Conservation (phyloP, 2,797 vertebrate species). For the Ctenochaetus hawaiiensis region DNA sequence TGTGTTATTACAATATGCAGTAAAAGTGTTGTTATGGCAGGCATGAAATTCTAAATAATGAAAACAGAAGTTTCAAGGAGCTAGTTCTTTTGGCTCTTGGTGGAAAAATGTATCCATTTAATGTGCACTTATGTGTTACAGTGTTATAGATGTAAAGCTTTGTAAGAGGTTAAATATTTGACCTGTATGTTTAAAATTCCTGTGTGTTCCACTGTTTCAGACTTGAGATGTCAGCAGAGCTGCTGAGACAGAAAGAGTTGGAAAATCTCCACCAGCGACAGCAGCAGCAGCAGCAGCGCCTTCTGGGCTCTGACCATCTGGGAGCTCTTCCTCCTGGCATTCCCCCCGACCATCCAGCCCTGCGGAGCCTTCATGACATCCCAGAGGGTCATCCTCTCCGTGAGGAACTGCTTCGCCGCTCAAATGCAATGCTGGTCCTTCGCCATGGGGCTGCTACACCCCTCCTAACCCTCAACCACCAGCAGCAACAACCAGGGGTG, state of each 20-base stretch:
- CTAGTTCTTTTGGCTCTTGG: too few relatives aligned
- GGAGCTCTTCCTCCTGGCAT: constrained; percentile 86
- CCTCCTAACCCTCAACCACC: constrained; percentile 88
- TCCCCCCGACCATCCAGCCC: constrained; percentile 90
- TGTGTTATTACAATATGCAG: not conserved
- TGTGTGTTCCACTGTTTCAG: constrained; percentile 71
- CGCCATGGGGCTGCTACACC: constrained; percentile 89
- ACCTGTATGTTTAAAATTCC: not conserved
- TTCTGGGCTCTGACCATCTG: constrained; percentile 88
- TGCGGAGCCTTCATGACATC: constrained; percentile 91
- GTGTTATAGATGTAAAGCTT: not conserved
- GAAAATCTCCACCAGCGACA: constrained; percentile 89
- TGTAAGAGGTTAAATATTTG: not conserved
- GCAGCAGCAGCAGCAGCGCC: constrained; percentile 83
- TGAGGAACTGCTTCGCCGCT: constrained; percentile 89
- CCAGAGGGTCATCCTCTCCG: constrained; percentile 91
- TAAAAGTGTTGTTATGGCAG: not conserved
- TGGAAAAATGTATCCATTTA: not conserved
- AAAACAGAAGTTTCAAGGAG: not conserved
- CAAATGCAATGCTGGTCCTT: constrained; percentile 93
- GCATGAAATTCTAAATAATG: not conserved
- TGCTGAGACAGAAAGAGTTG: constrained; percentile 95
- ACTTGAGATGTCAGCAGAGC: constrained; percentile 95
- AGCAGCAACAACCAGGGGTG: constrained; percentile 72
- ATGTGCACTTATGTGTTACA: not conserved